A percentile compares a stretch with the other conserved stretches of the same genome.
These are phyloP conservation scores for Phylloscopus trochiloides DNA, from an alignment of 2,113 vertebrate genomes.

Conservation along the genomic window DNA sequence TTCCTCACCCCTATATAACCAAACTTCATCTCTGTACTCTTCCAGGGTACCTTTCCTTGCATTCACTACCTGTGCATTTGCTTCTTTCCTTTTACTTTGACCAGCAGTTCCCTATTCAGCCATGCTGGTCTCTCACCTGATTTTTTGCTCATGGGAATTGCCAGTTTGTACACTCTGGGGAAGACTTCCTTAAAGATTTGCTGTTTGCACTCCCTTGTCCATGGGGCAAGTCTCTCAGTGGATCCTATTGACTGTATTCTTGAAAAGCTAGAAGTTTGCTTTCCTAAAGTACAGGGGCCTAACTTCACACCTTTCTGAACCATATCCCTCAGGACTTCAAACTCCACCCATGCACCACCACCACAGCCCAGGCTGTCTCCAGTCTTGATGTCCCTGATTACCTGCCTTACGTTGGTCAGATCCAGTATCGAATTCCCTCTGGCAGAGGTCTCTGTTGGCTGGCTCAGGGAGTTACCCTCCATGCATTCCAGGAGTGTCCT, in stretches of 20 bases:
- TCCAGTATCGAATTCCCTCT: neutral
- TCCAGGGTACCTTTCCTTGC: neutral
- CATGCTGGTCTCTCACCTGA: neutral
- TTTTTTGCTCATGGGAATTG: neutral
- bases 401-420: neutral
- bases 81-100: neutral
- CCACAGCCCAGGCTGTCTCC: neutral
- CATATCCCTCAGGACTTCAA: neutral
- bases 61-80: neutral
- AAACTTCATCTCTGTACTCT: neutral
- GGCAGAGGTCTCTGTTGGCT: neutral
- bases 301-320: neutral
- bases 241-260: neutral
- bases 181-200: neutral
- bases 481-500: neutral
- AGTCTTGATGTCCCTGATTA: rapidly evolving
- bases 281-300: neutral
- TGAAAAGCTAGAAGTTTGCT: neutral
- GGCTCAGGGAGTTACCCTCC: neutral
- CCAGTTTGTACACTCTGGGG: neutral
- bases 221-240: neutral
- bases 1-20: neutral
- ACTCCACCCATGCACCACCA: neutral
- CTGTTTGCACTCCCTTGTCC: neutral
- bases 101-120: neutral